Evolutionary conservation across 2,797 vertebrate genomes (phyloP), one percentile per base, ranked within the genome.

Genomic region (Pipistrellus pipistrellus): DNA sequence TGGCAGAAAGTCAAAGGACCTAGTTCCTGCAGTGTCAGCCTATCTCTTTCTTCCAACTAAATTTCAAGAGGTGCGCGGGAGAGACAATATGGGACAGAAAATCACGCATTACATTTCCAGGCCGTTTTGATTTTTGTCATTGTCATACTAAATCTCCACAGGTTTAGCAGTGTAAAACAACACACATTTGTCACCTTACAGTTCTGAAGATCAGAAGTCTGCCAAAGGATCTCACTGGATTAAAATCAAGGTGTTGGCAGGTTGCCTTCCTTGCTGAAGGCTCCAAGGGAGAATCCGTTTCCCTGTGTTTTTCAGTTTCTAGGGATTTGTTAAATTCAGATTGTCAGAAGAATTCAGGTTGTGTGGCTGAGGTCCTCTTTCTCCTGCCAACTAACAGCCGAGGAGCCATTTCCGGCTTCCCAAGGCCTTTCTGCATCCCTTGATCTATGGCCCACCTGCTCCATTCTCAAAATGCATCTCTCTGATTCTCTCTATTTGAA

Each of bases 201-300:
- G 17, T 17, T 75, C 35, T 12, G 11, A 13, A 17, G 55, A 6
- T 46, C 21, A 9, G 8, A 46, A 55, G 18, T 18, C 27, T 0
- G 0, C 17, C 48, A 3, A 3, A 0, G 0, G 3, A 5, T 38
- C 59, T 76, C 32, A 0, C 0, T 12, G n/a, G 15, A 38, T 13
- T 88, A 14, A 68, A 59, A 12, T 3, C 12, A 23, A n/a, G 71
- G 51, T 23, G n/a, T 10, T 5, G 0, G 15, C n/a, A 81, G 66
- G 3, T 0, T 21, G 59, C 3, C 1, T 8, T 51, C 18, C 10
- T 51, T 14, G 23, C 85, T 14, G 11, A 12, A 48, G 3, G 4
- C 6, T 73, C 23, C 14, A 1, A 2, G 17, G 1, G 4, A 53
- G 2, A 30, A 41, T 48, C 41, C 1, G 3, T 9, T 4, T 59